Percentiles rank a stretch among this genome's conserved stretches.
phyloP scores from a whole-genome alignment of 2,797 vertebrate genomes.

The Capromys pilorides region DNA sequence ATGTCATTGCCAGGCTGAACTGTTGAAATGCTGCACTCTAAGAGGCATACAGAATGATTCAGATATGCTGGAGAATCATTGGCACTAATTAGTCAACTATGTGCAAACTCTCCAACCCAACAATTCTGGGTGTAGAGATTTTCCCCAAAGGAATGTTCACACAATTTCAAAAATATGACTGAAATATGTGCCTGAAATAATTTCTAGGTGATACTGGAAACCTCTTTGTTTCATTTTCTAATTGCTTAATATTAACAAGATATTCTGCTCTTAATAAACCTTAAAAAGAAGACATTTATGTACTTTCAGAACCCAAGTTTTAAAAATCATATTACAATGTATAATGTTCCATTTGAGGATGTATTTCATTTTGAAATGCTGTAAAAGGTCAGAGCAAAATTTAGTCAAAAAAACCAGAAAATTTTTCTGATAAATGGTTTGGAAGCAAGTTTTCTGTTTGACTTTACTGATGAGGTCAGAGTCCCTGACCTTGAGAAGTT shows the following conservation, averaged over 20 bases:
- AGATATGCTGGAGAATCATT: neutral
- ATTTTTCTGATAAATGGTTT: neutral
- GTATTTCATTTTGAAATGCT: constrained; percentile 8
- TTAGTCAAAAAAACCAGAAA: constrained; percentile 34
- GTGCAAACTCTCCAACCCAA: neutral
- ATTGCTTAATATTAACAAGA: constrained; percentile 9
- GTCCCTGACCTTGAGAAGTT: neutral
- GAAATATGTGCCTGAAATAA: neutral
- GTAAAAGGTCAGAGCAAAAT: neutral
- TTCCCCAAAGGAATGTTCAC: neutral
- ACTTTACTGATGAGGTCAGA: neutral
- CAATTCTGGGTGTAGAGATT: neutral
- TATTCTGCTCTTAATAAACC: constrained; percentile 4
- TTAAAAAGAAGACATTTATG: constrained; percentile 25
- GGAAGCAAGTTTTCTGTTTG: neutral
- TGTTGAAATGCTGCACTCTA: neutral
- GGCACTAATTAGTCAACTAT: neutral
- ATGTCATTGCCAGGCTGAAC: neutral
- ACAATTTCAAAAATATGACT: neutral
- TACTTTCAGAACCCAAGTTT: neutral
- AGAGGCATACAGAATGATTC: neutral
- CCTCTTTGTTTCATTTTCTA: constrained; percentile 46
- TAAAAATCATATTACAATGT: constrained; percentile 15
- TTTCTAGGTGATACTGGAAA: constrained; percentile 34
- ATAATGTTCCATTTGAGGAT: constrained; percentile 26